Conservation (phyloP, 2,888 invertebrate species). For the Galeruca laticollis region DNA sequence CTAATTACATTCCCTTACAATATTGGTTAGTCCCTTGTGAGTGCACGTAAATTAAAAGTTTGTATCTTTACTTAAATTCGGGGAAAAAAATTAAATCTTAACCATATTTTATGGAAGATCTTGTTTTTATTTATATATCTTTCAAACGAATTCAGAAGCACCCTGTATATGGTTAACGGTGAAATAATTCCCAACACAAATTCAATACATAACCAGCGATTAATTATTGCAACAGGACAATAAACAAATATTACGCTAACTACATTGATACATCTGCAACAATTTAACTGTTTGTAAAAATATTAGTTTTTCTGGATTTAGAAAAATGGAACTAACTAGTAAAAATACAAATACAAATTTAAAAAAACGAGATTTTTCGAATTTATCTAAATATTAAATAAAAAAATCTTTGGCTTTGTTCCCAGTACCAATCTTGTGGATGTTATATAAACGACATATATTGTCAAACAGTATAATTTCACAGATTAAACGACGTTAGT, state of each 20-base stretch:
- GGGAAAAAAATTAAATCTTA: too few species aligned
- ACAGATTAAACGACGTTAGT: slow-evolving; percentile 53
- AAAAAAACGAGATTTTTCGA: slow-evolving; percentile 56
- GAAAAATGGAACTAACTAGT: slow-evolving; percentile 48
- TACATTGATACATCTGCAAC: slow-evolving; percentile 46
- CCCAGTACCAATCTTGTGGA: slow-evolving; percentile 77
- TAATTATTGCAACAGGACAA: slow-evolving; percentile 43
- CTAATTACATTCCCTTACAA: too few species aligned
- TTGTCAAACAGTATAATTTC: slow-evolving; percentile 59
- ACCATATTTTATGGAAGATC: too few species aligned
- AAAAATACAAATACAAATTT: slow-evolving; percentile 47
- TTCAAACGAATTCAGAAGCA: too few species aligned
- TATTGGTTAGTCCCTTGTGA: too few species aligned
- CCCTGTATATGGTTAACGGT: not conserved
- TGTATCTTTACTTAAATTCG: too few species aligned
- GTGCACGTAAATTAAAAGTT: too few species aligned
- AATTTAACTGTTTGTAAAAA: slow-evolving; percentile 49
- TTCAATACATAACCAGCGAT: slow-evolving; percentile 18
- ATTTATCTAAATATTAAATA: slow-evolving; percentile 67
- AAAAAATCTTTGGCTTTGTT: slow-evolving; percentile 88
- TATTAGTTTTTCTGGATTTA: slow-evolving; percentile 46
- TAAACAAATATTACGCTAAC: slow-evolving; percentile 39
- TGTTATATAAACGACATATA: slow-evolving; percentile 59
- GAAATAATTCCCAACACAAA: not conserved
- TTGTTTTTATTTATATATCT: too few species aligned